Evolutionary conservation across 2,113 vertebrate species (phyloP), one percentile per base, ranked within the genome.

Genomic region (Synodontis membranacea): DNA sequence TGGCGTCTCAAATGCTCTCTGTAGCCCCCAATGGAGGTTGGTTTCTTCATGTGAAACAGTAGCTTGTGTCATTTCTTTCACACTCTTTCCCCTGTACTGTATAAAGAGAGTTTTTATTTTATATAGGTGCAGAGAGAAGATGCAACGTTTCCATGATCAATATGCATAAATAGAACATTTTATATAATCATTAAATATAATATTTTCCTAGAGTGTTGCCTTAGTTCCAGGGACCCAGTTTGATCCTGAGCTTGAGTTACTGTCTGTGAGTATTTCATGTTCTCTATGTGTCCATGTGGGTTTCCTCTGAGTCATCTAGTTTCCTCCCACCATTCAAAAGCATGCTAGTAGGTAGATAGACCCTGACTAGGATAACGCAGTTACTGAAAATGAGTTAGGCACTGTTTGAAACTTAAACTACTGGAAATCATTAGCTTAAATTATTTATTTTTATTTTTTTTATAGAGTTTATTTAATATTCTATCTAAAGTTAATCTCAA

Each of bases 1-100:
- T 50, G 44, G 44, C 31, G 34, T 42, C 21, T 83, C 52, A 80
- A 78, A 74, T 25, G 50, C 76, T 86, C 72, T 84, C 86, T 76
- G 70, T 15, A 75, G 25, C 34, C 50, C 50, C 79, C 46, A 76
- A 68, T 54, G 74, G 79, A 56, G 62, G 31, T 28, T 74, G 28
- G 66, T 72, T 80, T 64, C 37, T 79, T 64, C 74, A 56, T 34
- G 23, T 9, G 52, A 34, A 44, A 85, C 75, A 85, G 56, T 62
- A 58, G 23, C 39, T 21, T 81, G 62, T 84, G 44, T 66, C 34
- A 68, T 62, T 48, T 42, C 37, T 34, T 75, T 82, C 60, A 31
- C 60, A 62, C 14, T 31, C 17, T n/a, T 50, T 79, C 25, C 50
- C 72, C 25, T 48, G n/a, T 39, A 14, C 25, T 48, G n/a, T 39